Conservation (phyloP, 2,797 vertebrate genomes). For the Alectoris magna region DNA sequence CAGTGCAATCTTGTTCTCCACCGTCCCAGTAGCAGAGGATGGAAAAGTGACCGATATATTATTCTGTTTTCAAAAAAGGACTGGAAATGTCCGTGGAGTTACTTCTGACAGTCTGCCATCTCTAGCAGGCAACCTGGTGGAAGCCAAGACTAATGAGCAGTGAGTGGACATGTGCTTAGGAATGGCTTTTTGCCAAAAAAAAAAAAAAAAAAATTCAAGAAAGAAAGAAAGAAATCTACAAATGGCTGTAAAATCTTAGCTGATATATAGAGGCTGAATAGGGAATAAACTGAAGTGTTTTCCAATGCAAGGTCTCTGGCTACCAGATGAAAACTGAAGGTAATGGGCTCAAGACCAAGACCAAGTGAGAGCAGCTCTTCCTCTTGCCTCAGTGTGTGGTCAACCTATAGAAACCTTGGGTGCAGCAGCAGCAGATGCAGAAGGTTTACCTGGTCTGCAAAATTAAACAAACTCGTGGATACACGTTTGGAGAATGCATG, state of each 20-base stretch:
- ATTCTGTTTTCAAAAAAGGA: rapidly evolving
- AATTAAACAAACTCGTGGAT: neutral
- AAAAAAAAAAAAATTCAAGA: neutral
- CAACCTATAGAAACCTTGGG: neutral
- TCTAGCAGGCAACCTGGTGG: neutral
- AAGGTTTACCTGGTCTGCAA: neutral
- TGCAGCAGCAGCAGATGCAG: neutral
- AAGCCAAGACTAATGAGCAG: neutral
- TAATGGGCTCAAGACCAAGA: neutral
- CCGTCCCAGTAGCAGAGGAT: neutral
- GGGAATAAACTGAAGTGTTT: neutral
- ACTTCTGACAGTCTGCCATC: neutral
- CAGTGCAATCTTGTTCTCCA: neutral
- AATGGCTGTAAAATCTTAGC: neutral
- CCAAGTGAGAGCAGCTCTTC: neutral
- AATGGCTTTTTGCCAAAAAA: neutral
- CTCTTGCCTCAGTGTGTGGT: rapidly evolving
- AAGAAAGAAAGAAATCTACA: neutral
- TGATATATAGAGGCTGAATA: neutral
- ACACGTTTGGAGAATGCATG: neutral
- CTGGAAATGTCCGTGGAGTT: neutral
- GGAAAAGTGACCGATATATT: neutral
- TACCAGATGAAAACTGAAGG: neutral
- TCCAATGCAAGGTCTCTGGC: neutral
- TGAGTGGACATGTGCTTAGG: neutral